phyloP scores from a whole-genome alignment of 2,888 invertebrate genomes.

The Tenthredo notha region DNA sequence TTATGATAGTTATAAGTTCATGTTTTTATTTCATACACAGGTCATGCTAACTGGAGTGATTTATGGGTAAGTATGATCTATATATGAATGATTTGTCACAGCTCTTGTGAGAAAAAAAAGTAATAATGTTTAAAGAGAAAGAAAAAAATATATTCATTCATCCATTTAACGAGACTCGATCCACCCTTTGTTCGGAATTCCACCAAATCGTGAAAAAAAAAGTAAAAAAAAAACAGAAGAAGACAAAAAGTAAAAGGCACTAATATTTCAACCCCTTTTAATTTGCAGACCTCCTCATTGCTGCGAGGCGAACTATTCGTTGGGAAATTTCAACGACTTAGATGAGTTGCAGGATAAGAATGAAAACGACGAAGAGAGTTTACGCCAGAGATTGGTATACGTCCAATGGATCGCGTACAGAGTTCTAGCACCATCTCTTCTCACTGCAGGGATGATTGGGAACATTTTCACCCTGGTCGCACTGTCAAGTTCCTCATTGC shows the following conservation, averaged over 20 bases:
- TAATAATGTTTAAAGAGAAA: too few relatives aligned
- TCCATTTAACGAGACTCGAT: not conserved
- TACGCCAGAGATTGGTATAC: constrained; percentile 25
- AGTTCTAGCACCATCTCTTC: constrained; percentile 76
- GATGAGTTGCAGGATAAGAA: constrained; percentile 15
- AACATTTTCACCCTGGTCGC: constrained; percentile 79
- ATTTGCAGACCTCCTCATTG: constrained; percentile 22
- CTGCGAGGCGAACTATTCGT: constrained; percentile 49
- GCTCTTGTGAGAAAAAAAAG: not conserved
- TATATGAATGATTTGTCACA: not conserved
- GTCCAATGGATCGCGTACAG: constrained; percentile 57
- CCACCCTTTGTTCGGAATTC: not conserved
- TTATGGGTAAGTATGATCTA: constrained; percentile 27
- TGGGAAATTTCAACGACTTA: constrained; percentile 14
- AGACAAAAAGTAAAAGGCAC: not conserved
- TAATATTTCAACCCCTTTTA: not conserved
- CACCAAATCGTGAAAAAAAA: too few relatives aligned
- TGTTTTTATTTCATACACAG: constrained; percentile 21
- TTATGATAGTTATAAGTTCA: not conserved
- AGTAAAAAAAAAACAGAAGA: not conserved
- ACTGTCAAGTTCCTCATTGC: constrained; percentile 77
- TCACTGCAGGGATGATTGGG: constrained; percentile 77
- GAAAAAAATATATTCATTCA: not conserved
- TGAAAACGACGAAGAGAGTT: constrained; percentile 19
- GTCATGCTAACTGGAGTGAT: constrained; percentile 54